These are phyloP conservation scores for Pocillopora damicornis DNA, from an alignment of 64 coral and sea anemone species.

Conservation along the genomic window DNA sequence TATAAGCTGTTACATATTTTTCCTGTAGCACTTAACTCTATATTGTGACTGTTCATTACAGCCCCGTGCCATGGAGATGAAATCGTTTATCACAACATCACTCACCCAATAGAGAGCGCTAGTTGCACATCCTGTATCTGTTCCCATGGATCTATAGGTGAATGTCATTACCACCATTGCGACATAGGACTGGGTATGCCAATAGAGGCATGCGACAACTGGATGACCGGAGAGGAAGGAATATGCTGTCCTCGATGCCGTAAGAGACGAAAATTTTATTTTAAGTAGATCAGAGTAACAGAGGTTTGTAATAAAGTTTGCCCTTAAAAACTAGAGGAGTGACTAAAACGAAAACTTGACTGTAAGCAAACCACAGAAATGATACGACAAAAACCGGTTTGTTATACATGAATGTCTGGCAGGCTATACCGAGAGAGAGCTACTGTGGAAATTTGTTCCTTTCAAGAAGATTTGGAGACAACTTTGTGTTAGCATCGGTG, in stretches of 20 bases:
- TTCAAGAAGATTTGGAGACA: too few species aligned
- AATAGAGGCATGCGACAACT: background rate
- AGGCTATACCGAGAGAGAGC: too few species aligned
- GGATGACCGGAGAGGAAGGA: background rate
- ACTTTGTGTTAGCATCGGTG: too few species aligned
- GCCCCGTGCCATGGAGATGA: constrained; percentile 3
- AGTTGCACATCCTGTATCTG: background rate
- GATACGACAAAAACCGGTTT: too few species aligned
- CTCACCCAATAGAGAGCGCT: background rate
- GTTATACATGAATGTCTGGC: too few species aligned
- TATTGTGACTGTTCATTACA: background rate
- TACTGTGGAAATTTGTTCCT: too few species aligned
- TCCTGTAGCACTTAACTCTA: too few species aligned
- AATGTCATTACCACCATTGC: background rate
- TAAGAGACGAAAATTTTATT: background rate
- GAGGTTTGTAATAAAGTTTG: too few species aligned
- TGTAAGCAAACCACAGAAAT: too few species aligned
- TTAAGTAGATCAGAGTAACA: background rate
- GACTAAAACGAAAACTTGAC: too few species aligned
- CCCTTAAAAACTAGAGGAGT: too few species aligned
- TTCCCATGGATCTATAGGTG: background rate
- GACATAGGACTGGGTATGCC: background rate
- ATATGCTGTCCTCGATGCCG: constrained; percentile 16
- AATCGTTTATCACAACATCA: constrained; percentile 10
- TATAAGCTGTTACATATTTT: too few species aligned